phyloP scores from a whole-genome alignment of 2,888 invertebrate genomes.

The Acanthacorydalis orientalis region DNA sequence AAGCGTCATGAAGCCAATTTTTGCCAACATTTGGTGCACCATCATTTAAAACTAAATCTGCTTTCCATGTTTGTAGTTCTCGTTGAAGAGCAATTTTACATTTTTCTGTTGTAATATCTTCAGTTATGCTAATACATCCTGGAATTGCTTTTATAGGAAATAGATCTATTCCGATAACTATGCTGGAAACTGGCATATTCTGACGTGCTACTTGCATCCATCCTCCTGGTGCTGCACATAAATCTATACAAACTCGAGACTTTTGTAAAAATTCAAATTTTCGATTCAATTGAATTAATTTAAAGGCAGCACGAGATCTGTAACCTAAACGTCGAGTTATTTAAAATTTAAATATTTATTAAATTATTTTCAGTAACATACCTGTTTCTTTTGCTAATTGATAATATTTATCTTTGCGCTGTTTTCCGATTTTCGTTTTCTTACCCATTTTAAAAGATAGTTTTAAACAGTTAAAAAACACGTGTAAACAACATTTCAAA shows the following conservation, averaged over 20 bases:
- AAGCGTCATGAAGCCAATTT: constrained; percentile 96
- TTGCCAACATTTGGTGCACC: constrained; percentile 96
- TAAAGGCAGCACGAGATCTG: constrained; percentile 97
- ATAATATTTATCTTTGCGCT: constrained; percentile 96
- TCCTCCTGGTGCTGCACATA: constrained; percentile 98
- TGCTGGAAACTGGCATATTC: constrained; percentile 92
- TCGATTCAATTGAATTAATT: constrained; percentile 91
- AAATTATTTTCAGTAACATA: constrained; percentile 18
- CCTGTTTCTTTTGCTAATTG: constrained; percentile 97
- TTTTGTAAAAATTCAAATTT: constrained; percentile 94
- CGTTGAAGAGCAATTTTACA: constrained; percentile 64
- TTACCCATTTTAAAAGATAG: constrained; percentile 64
- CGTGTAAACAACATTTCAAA: background rate
- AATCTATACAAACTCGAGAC: constrained; percentile 89
- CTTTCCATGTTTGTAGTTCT: constrained; percentile 90
- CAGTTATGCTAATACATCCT: constrained; percentile 76
- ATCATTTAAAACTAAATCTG: constrained; percentile 90
- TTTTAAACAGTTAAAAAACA: constrained; percentile 1
- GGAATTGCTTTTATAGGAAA: constrained; percentile 83
- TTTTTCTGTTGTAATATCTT: constrained; percentile 95
- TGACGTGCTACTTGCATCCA: constrained; percentile 99
- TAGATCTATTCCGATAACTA: constrained; percentile 91
- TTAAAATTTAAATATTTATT: constrained; percentile 4
- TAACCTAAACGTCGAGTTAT: constrained; percentile 47
- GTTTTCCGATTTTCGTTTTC: constrained; percentile 93